Conservation (phyloP, 2,888 invertebrate species). For the Tetheella fluctuosa region DNA sequence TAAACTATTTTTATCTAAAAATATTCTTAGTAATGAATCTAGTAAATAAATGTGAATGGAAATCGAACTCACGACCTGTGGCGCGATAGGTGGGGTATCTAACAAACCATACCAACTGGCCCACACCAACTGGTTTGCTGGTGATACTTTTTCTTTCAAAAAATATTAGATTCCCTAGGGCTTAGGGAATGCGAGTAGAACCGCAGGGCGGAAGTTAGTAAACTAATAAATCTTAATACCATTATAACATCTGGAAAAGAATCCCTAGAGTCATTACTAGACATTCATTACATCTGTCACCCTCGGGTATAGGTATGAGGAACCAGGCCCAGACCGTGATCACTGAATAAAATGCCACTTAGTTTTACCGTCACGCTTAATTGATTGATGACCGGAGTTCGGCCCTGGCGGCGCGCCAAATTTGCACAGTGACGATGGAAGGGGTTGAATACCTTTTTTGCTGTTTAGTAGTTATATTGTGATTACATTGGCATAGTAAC, state of each 20-base stretch:
- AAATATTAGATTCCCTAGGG: no score
- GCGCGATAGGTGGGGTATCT: no score
- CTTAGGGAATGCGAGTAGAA: no score
- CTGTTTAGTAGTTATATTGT: background rate
- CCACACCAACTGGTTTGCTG: no score
- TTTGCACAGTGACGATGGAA: background rate
- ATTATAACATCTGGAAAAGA: background rate
- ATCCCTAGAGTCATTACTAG: background rate
- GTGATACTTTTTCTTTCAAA: no score
- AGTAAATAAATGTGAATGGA: no score
- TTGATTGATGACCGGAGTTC: conserved; percentile 21
- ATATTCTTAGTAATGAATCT: no score
- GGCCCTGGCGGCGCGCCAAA: background rate
- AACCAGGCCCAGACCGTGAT: conserved; percentile 14
- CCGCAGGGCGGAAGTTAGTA: no score
- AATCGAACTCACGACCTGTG: no score
- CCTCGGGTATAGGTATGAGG: background rate
- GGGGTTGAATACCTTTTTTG: background rate
- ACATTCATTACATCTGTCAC: background rate
- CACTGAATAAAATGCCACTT: conserved; percentile 25
- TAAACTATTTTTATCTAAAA: no score
- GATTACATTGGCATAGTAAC: background rate
- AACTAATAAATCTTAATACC: background rate
- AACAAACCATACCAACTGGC: no score
- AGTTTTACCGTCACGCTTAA: conserved; percentile 27